Base-by-base conservation (phyloP, 2,888 invertebrate species). In the Zhuqinia jingwanae region DNA sequence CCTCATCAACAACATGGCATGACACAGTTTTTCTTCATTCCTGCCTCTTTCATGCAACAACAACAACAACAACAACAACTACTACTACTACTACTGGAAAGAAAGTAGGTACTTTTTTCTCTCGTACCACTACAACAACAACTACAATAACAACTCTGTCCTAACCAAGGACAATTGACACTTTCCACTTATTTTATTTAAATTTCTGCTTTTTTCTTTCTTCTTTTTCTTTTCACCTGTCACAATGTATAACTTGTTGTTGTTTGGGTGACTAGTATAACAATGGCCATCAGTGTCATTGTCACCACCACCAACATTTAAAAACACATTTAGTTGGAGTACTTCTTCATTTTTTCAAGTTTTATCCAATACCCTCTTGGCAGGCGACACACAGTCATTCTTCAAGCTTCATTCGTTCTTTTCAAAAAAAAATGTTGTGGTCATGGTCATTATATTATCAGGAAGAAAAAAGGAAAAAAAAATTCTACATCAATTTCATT, bases 51-150 rank as follows among this genome's bases (percentile, higher is more conserved):
- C n/a, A n/a, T n/a, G n/a, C n/a, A n/a, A n/a, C n/a, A n/a, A n/a
- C n/a, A n/a, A n/a, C n/a, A n/a, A n/a, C n/a, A n/a, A n/a, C n/a
- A n/a, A n/a, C n/a, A n/a, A n/a, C n/a, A n/a, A n/a, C n/a, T n/a
- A n/a, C n/a, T n/a, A n/a, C n/a, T n/a, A n/a, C n/a, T n/a, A n/a
- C n/a, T n/a, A n/a, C n/a, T n/a, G n/a, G n/a, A n/a, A n/a, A n/a
- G n/a, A n/a, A n/a, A n/a, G n/a, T n/a, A n/a, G n/a, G n/a, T n/a
- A n/a, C n/a, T 56, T 8, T 60, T 60, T 27, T 25, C 22, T 15
- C 10, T 60, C 15, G 30, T 65, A 65, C 36, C 65, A 68, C 42
- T n/a, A n/a, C n/a, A n/a, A n/a, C n/a, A n/a, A n/a, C n/a, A n/a
- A n/a, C n/a, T n/a, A n/a, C n/a, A n/a, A n/a, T n/a, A 45, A 68